phyloP scores from a whole-genome alignment of 1,140 invertebrate species.

The Triops cancriformis region DNA sequence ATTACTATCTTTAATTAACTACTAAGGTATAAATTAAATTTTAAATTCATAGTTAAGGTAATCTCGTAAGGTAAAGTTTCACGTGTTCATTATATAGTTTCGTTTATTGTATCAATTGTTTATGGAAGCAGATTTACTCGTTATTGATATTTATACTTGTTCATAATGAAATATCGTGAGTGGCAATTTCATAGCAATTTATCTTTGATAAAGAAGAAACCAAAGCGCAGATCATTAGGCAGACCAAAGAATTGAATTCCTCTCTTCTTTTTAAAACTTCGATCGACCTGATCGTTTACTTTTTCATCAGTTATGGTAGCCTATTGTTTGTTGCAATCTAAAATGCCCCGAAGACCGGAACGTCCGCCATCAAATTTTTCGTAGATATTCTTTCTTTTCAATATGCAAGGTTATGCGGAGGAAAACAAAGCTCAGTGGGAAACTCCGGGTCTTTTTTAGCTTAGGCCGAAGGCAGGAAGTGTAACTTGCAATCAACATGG shows the following conservation, averaged over 20 bases:
- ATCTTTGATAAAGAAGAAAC: no score
- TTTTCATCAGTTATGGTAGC: background rate
- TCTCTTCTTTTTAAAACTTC: background rate
- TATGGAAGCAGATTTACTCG: no score
- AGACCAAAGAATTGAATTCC: no score
- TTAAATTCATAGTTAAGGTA: background rate
- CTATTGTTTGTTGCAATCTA: background rate
- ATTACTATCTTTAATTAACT: no score
- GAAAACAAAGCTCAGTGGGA: conserved; percentile 3
- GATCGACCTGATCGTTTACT: background rate
- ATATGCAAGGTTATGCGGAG: background rate
- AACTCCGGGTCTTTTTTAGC: background rate
- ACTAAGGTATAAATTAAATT: no score
- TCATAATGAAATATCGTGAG: no score
- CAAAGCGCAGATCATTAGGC: no score
- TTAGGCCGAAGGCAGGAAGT: conserved; percentile 9
- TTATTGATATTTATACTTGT: no score
- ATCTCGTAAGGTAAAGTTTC: background rate
- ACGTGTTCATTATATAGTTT: no score
- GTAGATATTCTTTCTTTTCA: background rate
- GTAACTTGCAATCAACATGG: background rate
- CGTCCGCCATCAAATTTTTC: background rate
- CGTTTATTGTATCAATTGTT: no score
- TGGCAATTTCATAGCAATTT: no score
- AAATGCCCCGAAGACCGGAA: background rate